Conservation (phyloP, 2,797 vertebrate genomes). For the Mionectes olivaceus region DNA sequence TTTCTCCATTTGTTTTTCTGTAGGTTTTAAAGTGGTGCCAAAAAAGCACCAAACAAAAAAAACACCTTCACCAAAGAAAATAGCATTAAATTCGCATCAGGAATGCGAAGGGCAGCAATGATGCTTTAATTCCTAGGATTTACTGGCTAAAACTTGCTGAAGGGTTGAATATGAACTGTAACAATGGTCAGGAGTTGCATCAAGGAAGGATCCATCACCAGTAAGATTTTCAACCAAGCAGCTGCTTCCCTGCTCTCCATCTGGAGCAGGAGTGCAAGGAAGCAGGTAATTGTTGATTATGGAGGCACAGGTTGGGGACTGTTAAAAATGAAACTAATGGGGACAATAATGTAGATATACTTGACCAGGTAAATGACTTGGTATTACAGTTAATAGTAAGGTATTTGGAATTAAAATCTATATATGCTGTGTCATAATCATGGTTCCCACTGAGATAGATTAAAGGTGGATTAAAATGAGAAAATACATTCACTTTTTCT, state of each 20-base stretch:
- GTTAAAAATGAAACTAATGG: slow-evolving; percentile 13
- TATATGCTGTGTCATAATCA: neutral
- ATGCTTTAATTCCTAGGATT: slow-evolving; percentile 22
- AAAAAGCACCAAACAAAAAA: too few species aligned
- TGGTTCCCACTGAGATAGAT: neutral
- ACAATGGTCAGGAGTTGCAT: too few species aligned
- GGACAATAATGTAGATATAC: neutral
- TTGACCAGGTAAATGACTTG: neutral
- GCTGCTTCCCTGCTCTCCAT: slow-evolving; percentile 67
- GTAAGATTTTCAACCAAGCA: slow-evolving; percentile 14
- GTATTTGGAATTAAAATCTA: neutral
- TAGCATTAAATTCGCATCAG: neutral
- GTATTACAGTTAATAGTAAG: neutral
- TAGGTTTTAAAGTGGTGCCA: too few species aligned
- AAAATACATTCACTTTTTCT: neutral
- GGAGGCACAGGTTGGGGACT: slow-evolving; percentile 11
- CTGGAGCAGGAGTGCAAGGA: slow-evolving; percentile 54
- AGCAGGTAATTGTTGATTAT: slow-evolving; percentile 52
- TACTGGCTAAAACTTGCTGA: slow-evolving; percentile 44
- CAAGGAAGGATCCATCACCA: slow-evolving; percentile 8
- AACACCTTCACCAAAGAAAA: neutral
- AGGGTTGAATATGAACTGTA: slow-evolving; percentile 19
- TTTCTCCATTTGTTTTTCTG: too few species aligned
- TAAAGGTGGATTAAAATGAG: neutral
- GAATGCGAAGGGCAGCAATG: neutral